Evolutionary conservation across 2,113 vertebrate species (phyloP), one percentile per base, ranked within the genome.

Genomic region (Bubo bubo): DNA sequence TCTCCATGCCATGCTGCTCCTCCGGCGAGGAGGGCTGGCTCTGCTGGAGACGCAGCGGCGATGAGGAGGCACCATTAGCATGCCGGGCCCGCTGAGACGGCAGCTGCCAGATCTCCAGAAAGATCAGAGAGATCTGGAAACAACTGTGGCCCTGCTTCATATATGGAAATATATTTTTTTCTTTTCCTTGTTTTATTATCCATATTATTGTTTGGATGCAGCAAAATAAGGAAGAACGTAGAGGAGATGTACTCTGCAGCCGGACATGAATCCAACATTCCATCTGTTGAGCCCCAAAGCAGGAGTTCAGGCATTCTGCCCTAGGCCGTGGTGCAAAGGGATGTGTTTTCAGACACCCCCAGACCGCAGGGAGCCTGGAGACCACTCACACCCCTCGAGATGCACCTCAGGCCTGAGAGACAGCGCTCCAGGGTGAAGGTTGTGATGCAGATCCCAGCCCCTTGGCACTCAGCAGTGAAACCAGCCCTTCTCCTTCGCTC

Each of bases 291-390:
- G 49, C 7, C n/a, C 28, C 50, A 39, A 5, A 37, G 35, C 47
- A 63, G 39, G 64, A 34, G 15, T 41, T 63, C 19, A 28, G 58
- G 49, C 28, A 23, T 63, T 41, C 27, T 52, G 18, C 30, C 22
- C 30, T 8, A 24, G 1, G 10, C 20, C 0, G 0, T 5, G 43
- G 39, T 32, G 13, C 55, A 60, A 67, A 64, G 5, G 24, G 72
- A 35, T 11, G 35, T n/a, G 21, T 35, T 41, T 43, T 52, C 63
- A 43, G 45, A 24, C 11, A 11, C 12, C 43, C 19, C 4, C 7
- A 20, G 76, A 34, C 12, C 1, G 2, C 56, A 56, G 74, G 13
- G n/a, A 56, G 28, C 64, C 63, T 4, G 7, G 63, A 21, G 26
- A 53, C 12, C 12, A 16, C 26, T n/a, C 35, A 9, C 43, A 45